phyloP scores from a whole-genome alignment of 1,140 invertebrate species.

The Papilio aristodemus region DNA sequence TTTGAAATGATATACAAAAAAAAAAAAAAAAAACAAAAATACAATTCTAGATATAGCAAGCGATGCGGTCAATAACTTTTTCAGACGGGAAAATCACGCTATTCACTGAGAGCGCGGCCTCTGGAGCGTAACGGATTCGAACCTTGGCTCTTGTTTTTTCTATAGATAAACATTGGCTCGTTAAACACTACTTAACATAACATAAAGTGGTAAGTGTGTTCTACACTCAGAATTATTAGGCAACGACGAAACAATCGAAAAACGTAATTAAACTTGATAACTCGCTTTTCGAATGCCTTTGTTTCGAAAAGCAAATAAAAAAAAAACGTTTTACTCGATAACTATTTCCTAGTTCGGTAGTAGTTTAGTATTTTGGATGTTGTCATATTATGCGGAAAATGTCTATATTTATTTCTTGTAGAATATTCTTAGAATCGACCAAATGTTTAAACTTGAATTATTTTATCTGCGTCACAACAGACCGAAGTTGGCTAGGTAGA shows the following conservation, averaged over 20 bases:
- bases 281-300: background rate
- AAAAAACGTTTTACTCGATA: background rate
- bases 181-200: slow-evolving; percentile 34
- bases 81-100: slow-evolving; percentile 32
- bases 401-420: background rate
- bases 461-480: background rate
- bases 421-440: too few species aligned
- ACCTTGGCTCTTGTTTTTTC: slow-evolving; percentile 11
- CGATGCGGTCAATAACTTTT: slow-evolving; percentile 34
- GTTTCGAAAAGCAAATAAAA: background rate
- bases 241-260: slow-evolving; percentile 4
- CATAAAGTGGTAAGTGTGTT: slow-evolving; percentile 17
- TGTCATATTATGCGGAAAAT: background rate
- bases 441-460: background rate
- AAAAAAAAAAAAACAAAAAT: too few species aligned
- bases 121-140: slow-evolving; percentile 27
- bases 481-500: background rate
- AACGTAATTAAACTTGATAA: background rate
- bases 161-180: slow-evolving; percentile 32
- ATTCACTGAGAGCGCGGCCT: slow-evolving; percentile 17
- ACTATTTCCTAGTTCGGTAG: background rate
- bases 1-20: slow-evolving; percentile 1
- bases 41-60: slow-evolving; percentile 29
- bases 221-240: slow-evolving; percentile 7
- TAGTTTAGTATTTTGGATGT: background rate